Evolutionary conservation across 2,888 invertebrate genomes (phyloP).

Genomic region (Diachrysia chrysitis): DNA sequence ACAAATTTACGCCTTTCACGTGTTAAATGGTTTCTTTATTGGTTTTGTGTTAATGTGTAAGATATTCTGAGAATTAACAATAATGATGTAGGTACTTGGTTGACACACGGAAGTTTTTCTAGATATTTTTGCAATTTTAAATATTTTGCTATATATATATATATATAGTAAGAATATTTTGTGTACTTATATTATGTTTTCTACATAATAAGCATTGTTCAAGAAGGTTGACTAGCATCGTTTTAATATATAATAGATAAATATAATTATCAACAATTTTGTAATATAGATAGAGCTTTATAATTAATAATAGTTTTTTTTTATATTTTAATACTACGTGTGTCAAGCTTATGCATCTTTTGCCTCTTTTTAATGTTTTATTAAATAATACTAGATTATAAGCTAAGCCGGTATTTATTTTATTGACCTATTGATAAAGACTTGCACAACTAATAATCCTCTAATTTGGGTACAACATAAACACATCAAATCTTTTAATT

Average conservation of each 20-base stretch:
- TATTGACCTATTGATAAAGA: not conserved
- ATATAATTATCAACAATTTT: no score
- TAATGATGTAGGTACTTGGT: not conserved
- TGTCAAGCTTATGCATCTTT: no score
- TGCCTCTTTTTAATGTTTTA: no score
- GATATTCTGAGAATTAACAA: constrained; percentile 30
- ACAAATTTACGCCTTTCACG: constrained; percentile 32
- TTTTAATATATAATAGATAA: no score
- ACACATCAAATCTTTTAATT: not conserved
- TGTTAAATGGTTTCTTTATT: constrained; percentile 17
- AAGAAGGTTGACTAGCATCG: no score
- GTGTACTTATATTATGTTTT: no score
- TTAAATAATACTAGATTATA: not conserved
- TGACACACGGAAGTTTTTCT: not conserved
- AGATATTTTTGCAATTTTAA: not conserved
- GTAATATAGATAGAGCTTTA: no score
- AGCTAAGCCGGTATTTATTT: not conserved
- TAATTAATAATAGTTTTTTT: no score
- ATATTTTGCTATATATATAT: no score
- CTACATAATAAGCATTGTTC: no score
- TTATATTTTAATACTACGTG: no score
- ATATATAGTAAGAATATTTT: no score
- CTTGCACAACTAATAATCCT: not conserved
- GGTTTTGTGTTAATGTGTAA: constrained; percentile 9
- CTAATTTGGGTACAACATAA: not conserved